Percentiles rank a stretch among this genome's conserved stretches.
phyloP scores from a whole-genome alignment of 2,888 invertebrate species.

The Rotaria sp. region DNA sequence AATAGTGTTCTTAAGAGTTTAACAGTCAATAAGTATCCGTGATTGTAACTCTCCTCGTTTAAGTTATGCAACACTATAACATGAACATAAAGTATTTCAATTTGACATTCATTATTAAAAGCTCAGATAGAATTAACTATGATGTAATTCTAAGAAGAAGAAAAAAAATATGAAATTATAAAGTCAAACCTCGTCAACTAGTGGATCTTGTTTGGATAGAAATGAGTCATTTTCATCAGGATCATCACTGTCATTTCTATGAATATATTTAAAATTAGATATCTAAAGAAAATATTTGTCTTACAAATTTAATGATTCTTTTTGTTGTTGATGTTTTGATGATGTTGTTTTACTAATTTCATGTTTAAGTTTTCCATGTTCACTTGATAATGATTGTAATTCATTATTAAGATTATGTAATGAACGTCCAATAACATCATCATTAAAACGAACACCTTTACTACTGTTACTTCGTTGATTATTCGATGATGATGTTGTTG shows the following conservation, averaged over 20 bases:
- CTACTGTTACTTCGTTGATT: neutral
- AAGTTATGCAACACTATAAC: no score
- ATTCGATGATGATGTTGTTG: neutral
- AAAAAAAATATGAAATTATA: neutral
- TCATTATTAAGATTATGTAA: neutral
- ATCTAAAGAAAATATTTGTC: neutral
- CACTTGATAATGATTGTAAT: neutral
- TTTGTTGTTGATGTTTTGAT: slow-evolving; percentile 5
- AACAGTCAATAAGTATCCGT: no score
- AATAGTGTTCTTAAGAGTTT: no score
- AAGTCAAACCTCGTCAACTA: neutral
- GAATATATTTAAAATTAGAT: neutral
- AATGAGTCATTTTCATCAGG: neutral
- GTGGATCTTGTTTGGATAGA: neutral
- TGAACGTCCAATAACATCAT: slow-evolving; percentile 1
- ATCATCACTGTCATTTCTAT: neutral
- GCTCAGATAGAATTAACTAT: neutral
- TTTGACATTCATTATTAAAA: neutral
- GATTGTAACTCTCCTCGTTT: no score
- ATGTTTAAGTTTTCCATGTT: neutral
- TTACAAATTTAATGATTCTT: neutral
- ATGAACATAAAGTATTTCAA: neutral
- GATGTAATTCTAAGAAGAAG: neutral
- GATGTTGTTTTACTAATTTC: neutral
- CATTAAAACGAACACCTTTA: slow-evolving; percentile 26